These are phyloP conservation scores for Sepioteuthis lessoniana DNA, from an alignment of 2,888 invertebrate species.

Conservation along the genomic window DNA sequence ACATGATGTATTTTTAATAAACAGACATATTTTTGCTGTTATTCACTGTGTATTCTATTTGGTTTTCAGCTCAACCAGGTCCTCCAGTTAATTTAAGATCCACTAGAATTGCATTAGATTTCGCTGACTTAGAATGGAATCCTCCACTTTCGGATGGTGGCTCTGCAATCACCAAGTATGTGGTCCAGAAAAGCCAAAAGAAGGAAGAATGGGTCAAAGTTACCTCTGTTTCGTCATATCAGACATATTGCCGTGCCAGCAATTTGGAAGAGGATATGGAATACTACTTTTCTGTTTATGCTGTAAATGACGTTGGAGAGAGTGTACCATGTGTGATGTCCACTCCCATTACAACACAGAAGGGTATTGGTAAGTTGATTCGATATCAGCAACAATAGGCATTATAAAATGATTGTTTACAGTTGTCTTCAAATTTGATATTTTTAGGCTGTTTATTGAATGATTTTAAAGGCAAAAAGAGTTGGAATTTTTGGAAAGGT, in stretches of 20 bases:
- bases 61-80: conserved; percentile 67
- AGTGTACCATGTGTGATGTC: conserved; percentile 68
- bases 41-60: background rate
- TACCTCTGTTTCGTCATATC: conserved; percentile 64
- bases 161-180: conserved; percentile 70
- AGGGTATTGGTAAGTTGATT: conserved; percentile 68
- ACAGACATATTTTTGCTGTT: background rate
- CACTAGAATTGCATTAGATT: conserved; percentile 67
- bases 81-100: conserved; percentile 71
- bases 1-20: background rate
- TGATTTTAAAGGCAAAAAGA: too few species aligned
- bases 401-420: too few species aligned
- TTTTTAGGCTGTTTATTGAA: too few species aligned
- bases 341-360: conserved; percentile 64
- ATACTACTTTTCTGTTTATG: conserved; percentile 73
- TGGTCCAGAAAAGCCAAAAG: conserved; percentile 65
- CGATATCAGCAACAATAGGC: background rate
- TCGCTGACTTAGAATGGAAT: conserved; percentile 71
- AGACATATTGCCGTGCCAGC: conserved; percentile 64
- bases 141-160: conserved; percentile 73
- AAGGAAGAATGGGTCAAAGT: conserved; percentile 62
- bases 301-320: conserved; percentile 73
- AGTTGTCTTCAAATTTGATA: too few species aligned
- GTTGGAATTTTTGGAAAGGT: too few species aligned
- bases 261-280: conserved; percentile 67